These are phyloP conservation scores for Pontoporia blainvillei DNA, from an alignment of 2,113 vertebrate genomes.

Conservation along the genomic window DNA sequence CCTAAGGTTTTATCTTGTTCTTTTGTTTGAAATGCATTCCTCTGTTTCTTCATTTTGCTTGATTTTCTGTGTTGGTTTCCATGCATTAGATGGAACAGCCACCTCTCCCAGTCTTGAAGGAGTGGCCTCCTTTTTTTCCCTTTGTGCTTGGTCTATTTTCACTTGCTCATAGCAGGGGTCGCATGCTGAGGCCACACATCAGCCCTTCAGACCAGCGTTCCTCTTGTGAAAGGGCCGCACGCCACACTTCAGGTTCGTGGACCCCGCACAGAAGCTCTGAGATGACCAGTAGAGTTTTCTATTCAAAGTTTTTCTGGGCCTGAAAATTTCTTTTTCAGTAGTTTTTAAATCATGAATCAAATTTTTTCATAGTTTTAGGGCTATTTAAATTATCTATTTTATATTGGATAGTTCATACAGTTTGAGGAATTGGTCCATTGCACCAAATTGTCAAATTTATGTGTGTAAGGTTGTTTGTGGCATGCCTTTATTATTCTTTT, in stretches of 20 bases:
- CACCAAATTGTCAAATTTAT: not conserved
- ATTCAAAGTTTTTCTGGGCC: not conserved
- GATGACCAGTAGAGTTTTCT: not conserved
- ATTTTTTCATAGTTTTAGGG: not conserved
- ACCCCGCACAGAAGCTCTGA: no score
- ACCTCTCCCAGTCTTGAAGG: no score
- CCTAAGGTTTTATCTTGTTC: not conserved
- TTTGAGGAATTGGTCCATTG: not conserved
- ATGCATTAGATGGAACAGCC: no score
- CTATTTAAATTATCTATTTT: not conserved
- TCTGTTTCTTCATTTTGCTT: not conserved
- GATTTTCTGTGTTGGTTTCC: not conserved
- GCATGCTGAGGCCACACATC: not conserved
- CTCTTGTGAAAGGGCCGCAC: no score
- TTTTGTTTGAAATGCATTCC: not conserved
- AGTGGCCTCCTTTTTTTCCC: not conserved
- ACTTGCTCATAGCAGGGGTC: not conserved
- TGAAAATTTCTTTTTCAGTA: not conserved
- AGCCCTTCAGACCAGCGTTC: not conserved
- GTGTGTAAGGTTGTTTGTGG: not conserved
- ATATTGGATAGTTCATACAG: not conserved
- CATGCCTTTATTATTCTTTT: not conserved
- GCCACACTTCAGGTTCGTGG: not conserved
- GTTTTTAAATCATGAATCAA: not conserved
- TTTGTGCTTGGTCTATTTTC: not conserved